phyloP scores from a whole-genome alignment of 2,888 invertebrate genomes.

The Metellina segmentata region DNA sequence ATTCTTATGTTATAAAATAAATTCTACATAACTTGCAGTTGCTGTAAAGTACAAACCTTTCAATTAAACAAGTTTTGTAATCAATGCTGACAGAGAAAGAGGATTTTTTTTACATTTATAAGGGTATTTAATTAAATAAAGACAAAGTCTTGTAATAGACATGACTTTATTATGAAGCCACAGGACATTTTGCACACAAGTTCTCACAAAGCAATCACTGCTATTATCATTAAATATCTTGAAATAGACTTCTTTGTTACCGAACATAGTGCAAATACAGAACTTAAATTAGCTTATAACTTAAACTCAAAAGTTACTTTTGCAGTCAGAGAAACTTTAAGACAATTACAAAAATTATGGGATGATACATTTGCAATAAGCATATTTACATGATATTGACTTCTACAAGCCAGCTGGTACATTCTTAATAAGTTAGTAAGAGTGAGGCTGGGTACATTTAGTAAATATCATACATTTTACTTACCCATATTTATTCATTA shows the following conservation, averaged over 20 bases:
- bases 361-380: constrained; percentile 23
- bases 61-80: too few species aligned
- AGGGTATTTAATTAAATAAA: neutral
- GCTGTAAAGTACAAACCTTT: too few species aligned
- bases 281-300: constrained; percentile 17
- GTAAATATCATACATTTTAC: neutral
- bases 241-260: constrained; percentile 54
- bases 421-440: constrained; percentile 23
- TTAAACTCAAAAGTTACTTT: constrained; percentile 2
- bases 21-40: too few species aligned
- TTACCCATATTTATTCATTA: neutral
- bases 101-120: neutral
- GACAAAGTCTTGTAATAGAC: constrained; percentile 53
- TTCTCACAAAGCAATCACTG: constrained; percentile 64
- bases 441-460: neutral
- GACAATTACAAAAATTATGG: constrained; percentile 32
- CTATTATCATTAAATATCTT: constrained; percentile 39
- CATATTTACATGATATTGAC: constrained; percentile 59
- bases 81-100: too few species aligned
- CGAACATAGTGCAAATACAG: constrained; percentile 51
- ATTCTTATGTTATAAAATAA: too few species aligned
- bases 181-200: constrained; percentile 59
- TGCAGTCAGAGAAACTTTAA: constrained; percentile 29
- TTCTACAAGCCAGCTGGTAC: constrained; percentile 38
- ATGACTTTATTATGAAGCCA: constrained; percentile 75